Evolutionary conservation across 2,888 invertebrate genomes (phyloP), one percentile per base, ranked within the genome.

Genomic region (Pandemis cinnamomeana): DNA sequence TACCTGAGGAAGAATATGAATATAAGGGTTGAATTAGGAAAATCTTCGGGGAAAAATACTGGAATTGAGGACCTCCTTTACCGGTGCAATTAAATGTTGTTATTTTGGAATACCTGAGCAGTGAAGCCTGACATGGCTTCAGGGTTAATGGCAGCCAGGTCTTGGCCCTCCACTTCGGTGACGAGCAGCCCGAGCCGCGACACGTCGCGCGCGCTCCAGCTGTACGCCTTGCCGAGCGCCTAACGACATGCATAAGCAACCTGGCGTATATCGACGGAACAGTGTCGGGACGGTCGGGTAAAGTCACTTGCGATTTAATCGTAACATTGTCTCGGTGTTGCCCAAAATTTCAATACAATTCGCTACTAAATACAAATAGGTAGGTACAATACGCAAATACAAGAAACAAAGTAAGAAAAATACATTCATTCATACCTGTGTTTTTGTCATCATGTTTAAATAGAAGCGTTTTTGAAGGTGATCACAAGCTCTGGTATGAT

Each of bases 191-290:
- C 93, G 8, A 94, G 80, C 1, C 90, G 86, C 1, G 91, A 86
- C 0, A 94, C 90, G 64, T 94, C 93, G 4, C 87, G 86, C 2
- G 92, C 89, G 53, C 85, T 89, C 93, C 93, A 94, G 77, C 93
- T 92, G 74, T 88, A 92, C 0, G 93, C 84, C 77, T 90, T 93
- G 0, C 93, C 93, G 36, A 93, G 79, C 80, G 89, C 91, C 93
- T 94, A 79, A 2, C 62, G 36, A 76, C 76, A 82, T 75, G 61
- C 55, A 64, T 71, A 4, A 77, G 81, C 85, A 86, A 81, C 72
- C 70, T 62, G 27, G 11, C 10, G 27, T 6, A 58, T 5, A 69
- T 72, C 8, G 5, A 13, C n/a, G 13, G 55, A 20, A 20, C 55
- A 55, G 15, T 6, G 8, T 55, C 20, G 8, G 20, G 8, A 55